Base-by-base conservation (phyloP, 1,140 invertebrate genomes). In the Phymorhynchus buccinoides region DNA sequence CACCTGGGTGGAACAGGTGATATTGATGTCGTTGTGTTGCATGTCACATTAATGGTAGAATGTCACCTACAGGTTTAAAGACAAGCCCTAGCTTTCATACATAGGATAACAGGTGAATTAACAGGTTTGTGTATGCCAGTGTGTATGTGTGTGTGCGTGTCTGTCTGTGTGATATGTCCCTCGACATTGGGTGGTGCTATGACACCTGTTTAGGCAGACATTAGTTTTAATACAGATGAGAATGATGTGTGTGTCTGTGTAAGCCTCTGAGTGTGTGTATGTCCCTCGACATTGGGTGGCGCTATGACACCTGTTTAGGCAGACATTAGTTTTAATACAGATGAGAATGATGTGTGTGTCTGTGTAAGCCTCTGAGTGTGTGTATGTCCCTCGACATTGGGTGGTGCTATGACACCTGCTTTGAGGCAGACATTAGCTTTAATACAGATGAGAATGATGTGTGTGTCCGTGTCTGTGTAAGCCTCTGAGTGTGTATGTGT, bases 1-100 rank as follows among this genome's bases (percentile, higher is more conserved):
- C 94, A 95, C 96, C 73, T 99, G 98, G 98, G 92, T 98, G 80
- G 90, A 92, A 75, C 41, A 92, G 87, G 92, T 92, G 84, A 85
- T 88, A 86, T 35, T 71, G 30, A 22, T 71, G 68, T 71, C 30
- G 6, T 4, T 35, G 35, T 32, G 35, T 71, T 52, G n/a, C n/a
- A n/a, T n/a, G n/a, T n/a, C n/a, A n/a, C n/a, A n/a, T n/a, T n/a
- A n/a, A n/a, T n/a, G n/a, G n/a, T n/a, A n/a, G n/a, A n/a, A n/a
- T n/a, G n/a, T n/a, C n/a, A n/a, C n/a, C n/a, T n/a, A n/a, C n/a
- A n/a, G n/a, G n/a, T n/a, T n/a, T n/a, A n/a, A n/a, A n/a, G n/a
- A n/a, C n/a, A n/a, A n/a, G n/a, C n/a, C n/a, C n/a, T n/a, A n/a
- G n/a, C n/a, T n/a, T n/a, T n/a, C n/a, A n/a, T n/a, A n/a, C n/a